Base-by-base conservation (phyloP, 2,888 invertebrate species). In the Microchrysa polita region DNA sequence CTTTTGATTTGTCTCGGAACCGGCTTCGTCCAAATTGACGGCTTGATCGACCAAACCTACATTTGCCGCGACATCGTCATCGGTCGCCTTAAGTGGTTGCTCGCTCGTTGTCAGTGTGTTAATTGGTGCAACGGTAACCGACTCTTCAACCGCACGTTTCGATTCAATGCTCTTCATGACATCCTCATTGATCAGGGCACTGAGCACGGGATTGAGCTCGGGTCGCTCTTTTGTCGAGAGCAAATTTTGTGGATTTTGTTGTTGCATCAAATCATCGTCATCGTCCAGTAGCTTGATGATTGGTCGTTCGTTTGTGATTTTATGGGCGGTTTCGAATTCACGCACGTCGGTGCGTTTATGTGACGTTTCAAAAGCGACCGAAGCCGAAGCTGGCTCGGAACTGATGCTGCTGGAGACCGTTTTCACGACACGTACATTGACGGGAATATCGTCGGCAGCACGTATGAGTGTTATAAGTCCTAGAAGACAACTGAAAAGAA, bases 1-100 rank as follows among this genome's bases (percentile, higher is more conserved):
- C 77, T 91, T 90, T 76, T 88, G 88, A 77, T 88, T 89, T 79
- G 90, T 90, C 81, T 91, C 92, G 18, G 90, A 89, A 0, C 90
- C 90, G 53, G 91, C 90, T 1, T 88, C 88, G 76, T 89, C 88
- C 22, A 90, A 82, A 69, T 87, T 87, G n/a, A 87, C 83, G 67
- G 87, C 86, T 55, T 88, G 88, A 75, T 85, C 85, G 18, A 84
- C 80, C n/a, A 85, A 81, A 0, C 81, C 83, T 12, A 86, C 84
- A 72, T 87, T 80, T 7, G 27, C 27, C 27, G 7, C 27, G 14
- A 87, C 81, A 7, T 87, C 87, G 48, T 67, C 72, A 63, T 73
- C 63, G 14, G 71, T 67, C 23, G 61, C 1, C n/a, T 61, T 57
- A 10, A 57, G 20, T 1, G 69, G 48, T 81, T 81, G n/a, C 72